These are phyloP conservation scores for Manduca sexta DNA, from an alignment of 1,140 invertebrate species.

Conservation along the genomic window DNA sequence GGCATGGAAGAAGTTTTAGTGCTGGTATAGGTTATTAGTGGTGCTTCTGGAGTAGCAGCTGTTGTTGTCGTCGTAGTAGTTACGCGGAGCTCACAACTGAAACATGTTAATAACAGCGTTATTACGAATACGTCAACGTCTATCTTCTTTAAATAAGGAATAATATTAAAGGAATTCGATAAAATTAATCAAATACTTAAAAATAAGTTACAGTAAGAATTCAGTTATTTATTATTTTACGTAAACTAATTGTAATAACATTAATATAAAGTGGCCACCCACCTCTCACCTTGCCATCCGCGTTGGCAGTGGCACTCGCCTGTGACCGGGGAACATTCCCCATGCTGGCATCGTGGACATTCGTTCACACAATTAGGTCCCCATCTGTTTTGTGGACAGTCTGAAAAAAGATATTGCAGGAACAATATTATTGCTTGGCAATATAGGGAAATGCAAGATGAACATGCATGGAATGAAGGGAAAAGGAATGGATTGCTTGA, in stretches of 20 bases:
- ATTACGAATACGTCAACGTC: background rate
- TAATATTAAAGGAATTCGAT: no score
- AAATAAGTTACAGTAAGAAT: no score
- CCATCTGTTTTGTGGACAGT: slow-evolving; percentile 65
- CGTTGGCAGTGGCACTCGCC: slow-evolving; percentile 56
- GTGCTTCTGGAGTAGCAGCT: slow-evolving; percentile 39
- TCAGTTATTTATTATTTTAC: no score
- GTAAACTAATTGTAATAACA: slow-evolving; percentile 1
- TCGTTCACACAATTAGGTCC: slow-evolving; percentile 61
- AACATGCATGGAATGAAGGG: no score
- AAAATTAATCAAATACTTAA: no score
- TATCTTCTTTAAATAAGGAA: no score
- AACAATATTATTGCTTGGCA: no score
- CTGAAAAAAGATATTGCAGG: slow-evolving; percentile 30
- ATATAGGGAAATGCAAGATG: no score
- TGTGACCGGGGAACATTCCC: slow-evolving; percentile 44
- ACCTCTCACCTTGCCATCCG: slow-evolving; percentile 72
- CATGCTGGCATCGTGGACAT: slow-evolving; percentile 46
- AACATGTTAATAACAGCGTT: slow-evolving; percentile 24
- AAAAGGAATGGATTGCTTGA: no score
- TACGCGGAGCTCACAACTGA: slow-evolving; percentile 57
- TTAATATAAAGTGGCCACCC: slow-evolving; percentile 33
- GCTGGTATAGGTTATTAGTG: slow-evolving; percentile 40
- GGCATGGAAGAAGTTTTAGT: slow-evolving; percentile 20
- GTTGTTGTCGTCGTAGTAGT: slow-evolving; percentile 35